Conservation (phyloP, 2,888 invertebrate species). For the Stictocephala bisonia region DNA sequence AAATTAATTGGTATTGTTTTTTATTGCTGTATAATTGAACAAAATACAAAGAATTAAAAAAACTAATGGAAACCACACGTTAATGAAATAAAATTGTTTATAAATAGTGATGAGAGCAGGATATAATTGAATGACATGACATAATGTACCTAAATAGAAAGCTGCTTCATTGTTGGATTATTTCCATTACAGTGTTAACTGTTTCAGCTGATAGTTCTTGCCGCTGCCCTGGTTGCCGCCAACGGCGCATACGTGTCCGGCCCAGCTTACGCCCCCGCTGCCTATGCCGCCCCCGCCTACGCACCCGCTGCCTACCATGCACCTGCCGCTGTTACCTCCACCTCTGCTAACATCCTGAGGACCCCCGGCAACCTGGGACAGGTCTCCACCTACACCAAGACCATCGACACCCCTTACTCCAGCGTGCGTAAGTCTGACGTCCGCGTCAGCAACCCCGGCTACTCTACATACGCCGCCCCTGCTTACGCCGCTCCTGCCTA, state of each 20-base stretch:
- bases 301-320: conserved; percentile 66
- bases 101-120: too few species aligned
- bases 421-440: conserved; percentile 72
- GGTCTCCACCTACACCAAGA: conserved; percentile 71
- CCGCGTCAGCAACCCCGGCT: conserved; percentile 70
- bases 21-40: too few species aligned
- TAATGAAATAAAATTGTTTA: too few species aligned
- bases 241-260: conserved; percentile 61
- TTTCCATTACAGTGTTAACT: background rate
- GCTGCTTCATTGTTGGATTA: too few species aligned
- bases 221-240: conserved; percentile 61
- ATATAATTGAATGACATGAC: too few species aligned
- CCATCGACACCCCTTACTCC: conserved; percentile 71
- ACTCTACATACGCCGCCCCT: conserved; percentile 65
- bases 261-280: conserved; percentile 68
- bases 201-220: conserved; percentile 60
- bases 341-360: conserved; percentile 72
- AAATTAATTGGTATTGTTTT: too few species aligned
- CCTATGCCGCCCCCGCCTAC: conserved; percentile 72
- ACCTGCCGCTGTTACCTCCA: conserved; percentile 67
- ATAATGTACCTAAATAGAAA: too few species aligned
- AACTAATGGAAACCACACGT: too few species aligned
- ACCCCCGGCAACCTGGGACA: conserved; percentile 75
- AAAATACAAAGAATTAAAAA: too few species aligned
- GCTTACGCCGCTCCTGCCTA: conserved; percentile 67